Base-by-base conservation (phyloP, 1,140 invertebrate species). In the Ceratitis capitata region DNA sequence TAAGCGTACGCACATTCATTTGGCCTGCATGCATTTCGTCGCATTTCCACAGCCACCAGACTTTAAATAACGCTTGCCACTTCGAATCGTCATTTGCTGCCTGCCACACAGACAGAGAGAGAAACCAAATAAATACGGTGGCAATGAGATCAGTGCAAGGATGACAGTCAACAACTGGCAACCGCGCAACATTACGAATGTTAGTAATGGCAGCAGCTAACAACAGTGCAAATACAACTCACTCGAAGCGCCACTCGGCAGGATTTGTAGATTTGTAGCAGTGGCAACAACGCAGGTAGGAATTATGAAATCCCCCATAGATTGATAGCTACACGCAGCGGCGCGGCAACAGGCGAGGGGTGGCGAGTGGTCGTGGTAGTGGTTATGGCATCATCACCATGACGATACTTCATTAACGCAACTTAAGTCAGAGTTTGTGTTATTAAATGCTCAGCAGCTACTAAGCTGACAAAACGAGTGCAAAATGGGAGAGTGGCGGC, bases 351-450 rank as follows among this genome's bases (percentile, higher is more conserved):
- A 9, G n/a, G n/a, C n/a, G n/a, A n/a, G n/a, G n/a, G n/a, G n/a
- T n/a, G n/a, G n/a, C 19, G 51, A n/a, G 3, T 56, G 51, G 0
- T 56, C 5, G 1, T 19, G 51, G 1, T 4, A 23, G 51, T 56
- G 51, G 51, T 56, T 56, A 56, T 56, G 51, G 23, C 51, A 56
- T 23, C 88, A 90, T 90, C 89, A 88, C 89, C 89, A 90, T 90
- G 89, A 88, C 90, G 89, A 90, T 90, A 90, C 89, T 89, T 90
- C 89, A 90, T 90, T 90, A 90, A 90, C 88, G 90, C 89, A 88
- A 89, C 88, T 89, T 87, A 29, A 53, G 49, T 53, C 26, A 19
- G 82, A 89, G 88, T 90, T 89, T 90, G 89, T 89, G 89, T 89
- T 90, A 90, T 90, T 90, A 90, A 83, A 83, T 69, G 58, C 84